Evolutionary conservation across 2,888 invertebrate genomes (phyloP), one percentile per base, ranked within the genome.

Genomic region (Tetramorium bicarinatum): DNA sequence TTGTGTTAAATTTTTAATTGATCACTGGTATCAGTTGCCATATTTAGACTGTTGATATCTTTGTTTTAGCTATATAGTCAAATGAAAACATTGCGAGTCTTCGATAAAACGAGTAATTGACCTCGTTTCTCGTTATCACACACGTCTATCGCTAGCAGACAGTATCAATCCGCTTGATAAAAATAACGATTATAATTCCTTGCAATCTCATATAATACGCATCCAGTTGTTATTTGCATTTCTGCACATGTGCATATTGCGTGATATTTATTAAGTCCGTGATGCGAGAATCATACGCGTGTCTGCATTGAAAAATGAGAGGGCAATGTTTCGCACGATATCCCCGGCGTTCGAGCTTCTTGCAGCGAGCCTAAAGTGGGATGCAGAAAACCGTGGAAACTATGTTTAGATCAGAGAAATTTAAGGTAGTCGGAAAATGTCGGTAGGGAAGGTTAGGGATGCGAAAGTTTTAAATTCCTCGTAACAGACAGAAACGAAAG

Each of bases 61-160:
- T 54, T 67, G 66, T 77, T 6, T n/a, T 54, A 44, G 44, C 41
- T 6, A 18, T n/a, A 52, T 38, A 38, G 49, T 38, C 41, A 15
- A 56, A 67, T 61, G 61, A 7, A 49, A 54, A 2, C 25, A 11
- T 8, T n/a, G 29, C 29, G 56, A n/a, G 67, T 69, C 77, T 77
- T 82, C 59, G 64, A 84, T 81, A 67, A 77, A 82, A 69, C 41
- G 64, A 83, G 76, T 87, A 86, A 81, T 89, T 87, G 89, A 89
- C 86, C 87, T 59, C 85, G 85, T 87, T 89, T 75, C 86, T 82
- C 83, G 84, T 89, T 89, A 89, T 89, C 88, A 52, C 67, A 52
- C 18, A 71, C 80, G 29, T 34, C 29, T 34, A 34, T 34, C 29
- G 54, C 84, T 76, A 86, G 84, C 75, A 83, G 86, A 66, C 86